A percentile compares a stretch with the other conserved stretches of the same genome.
Conservation (phyloP, 2,797 vertebrate species). For the Anolis apletophallus region DNA sequence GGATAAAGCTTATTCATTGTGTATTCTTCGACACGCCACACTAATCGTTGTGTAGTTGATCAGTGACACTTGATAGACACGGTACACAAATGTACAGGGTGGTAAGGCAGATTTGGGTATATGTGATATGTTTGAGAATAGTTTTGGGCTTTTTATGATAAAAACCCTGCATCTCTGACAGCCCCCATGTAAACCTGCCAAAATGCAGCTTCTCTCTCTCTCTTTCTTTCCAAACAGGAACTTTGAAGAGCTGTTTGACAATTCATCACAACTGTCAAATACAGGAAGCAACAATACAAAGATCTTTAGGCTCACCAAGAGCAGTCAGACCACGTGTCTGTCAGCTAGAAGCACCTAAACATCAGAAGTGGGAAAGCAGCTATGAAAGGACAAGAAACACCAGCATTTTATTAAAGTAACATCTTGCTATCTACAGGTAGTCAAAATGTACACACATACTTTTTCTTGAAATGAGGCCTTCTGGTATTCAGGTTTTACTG, state of each 20-base stretch:
- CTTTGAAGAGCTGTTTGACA: conserved; percentile 27
- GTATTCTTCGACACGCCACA: background rate
- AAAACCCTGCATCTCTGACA: conserved; percentile 13
- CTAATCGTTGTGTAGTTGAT: background rate
- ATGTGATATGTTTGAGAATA: background rate
- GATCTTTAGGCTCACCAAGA: conserved; percentile 12
- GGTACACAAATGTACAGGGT: background rate
- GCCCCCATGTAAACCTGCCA: conserved; percentile 9
- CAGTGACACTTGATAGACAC: background rate
- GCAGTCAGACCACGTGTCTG: background rate
- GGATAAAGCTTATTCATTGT: background rate
- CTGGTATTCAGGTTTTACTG: no score
- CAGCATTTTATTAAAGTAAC: background rate
- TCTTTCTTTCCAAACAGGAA: background rate
- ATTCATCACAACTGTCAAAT: conserved; percentile 7
- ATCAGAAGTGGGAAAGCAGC: background rate
- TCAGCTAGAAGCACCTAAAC: conserved; percentile 3
- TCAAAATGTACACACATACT: background rate
- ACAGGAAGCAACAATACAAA: background rate
- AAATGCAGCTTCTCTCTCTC: background rate
- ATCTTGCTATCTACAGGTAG: background rate
- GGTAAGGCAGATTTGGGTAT: background rate
- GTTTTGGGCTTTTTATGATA: conserved; percentile 4
- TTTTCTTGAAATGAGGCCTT: background rate
- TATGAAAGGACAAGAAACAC: background rate